Percentiles rank a stretch among this genome's conserved stretches.
Conservation (phyloP, 2,113 vertebrate species). For the Boulengeromyrus knoepffleri region DNA sequence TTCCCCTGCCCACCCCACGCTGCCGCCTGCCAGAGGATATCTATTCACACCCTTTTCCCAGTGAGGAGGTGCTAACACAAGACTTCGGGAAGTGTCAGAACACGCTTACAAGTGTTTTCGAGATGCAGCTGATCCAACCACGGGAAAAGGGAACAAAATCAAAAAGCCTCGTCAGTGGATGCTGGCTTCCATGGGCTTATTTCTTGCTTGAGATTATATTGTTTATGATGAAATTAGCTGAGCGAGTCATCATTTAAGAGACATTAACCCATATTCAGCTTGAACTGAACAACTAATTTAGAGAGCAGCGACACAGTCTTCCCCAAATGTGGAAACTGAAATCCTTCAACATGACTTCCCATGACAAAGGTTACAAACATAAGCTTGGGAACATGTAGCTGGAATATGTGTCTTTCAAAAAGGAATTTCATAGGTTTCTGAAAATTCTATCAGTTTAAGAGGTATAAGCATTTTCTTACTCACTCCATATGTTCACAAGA, state of each 20-base stretch:
- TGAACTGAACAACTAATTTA: not conserved
- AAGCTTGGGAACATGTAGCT: not conserved
- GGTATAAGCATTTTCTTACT: conserved; percentile 13
- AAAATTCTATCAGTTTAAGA: not conserved
- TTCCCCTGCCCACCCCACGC: conserved; percentile 61
- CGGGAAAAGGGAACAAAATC: conserved; percentile 42
- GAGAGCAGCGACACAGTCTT: not conserved
- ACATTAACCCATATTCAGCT: not conserved
- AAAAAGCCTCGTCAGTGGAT: not conserved
- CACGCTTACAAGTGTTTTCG: conserved; percentile 73
- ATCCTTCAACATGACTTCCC: not conserved
- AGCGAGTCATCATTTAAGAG: not conserved
- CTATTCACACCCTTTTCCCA: conserved; percentile 85
- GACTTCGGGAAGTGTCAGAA: conserved; percentile 88
- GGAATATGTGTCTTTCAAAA: not conserved
- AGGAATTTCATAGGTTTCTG: not conserved
- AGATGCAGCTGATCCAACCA: conserved; percentile 67
- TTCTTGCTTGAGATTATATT: not conserved
- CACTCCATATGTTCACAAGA: conserved; percentile 29
- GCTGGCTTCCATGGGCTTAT: not conserved
- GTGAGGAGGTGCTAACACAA: conserved; percentile 82
- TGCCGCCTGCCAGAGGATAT: conserved; percentile 79
- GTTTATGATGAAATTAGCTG: not conserved
- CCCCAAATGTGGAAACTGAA: not conserved
- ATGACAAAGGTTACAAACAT: not conserved